A percentile compares a stretch with the other conserved stretches of the same genome.
phyloP scores from a whole-genome alignment of 2,888 invertebrate genomes.

The Chaitophorus viminalis region DNA sequence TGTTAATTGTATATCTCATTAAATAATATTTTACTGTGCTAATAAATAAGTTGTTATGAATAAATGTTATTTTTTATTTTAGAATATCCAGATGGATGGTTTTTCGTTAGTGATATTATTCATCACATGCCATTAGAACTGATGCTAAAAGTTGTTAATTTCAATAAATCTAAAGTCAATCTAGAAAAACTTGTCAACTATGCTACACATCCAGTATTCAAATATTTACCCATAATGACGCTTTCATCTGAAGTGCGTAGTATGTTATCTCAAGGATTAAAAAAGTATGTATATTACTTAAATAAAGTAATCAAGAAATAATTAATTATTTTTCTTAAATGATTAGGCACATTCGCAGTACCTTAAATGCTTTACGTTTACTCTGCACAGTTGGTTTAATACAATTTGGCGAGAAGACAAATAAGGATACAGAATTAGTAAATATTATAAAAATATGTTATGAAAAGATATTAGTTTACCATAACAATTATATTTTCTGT shows the following conservation, averaged over 20 bases:
- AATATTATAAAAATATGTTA: not conserved
- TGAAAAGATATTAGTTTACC: not conserved
- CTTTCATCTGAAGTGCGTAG: conserved; percentile 59
- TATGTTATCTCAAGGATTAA: conserved; percentile 60
- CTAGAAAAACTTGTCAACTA: conserved; percentile 59
- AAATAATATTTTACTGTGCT: not conserved
- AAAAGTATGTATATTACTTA: conserved; percentile 45
- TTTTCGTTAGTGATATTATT: conserved; percentile 76
- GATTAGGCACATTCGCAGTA: conserved; percentile 41
- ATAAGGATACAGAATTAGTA: conserved; percentile 54
- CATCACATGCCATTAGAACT: conserved; percentile 77
- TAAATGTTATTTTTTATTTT: conserved; percentile 62
- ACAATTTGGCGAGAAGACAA: conserved; percentile 55
- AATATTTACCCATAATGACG: conserved; percentile 61
- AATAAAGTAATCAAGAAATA: not conserved
- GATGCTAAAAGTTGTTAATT: conserved; percentile 75
- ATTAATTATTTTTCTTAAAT: conserved; percentile 2
- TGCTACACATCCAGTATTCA: conserved; percentile 61
- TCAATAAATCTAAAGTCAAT: conserved; percentile 71
- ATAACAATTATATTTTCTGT: not conserved
- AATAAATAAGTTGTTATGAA: too few relatives aligned
- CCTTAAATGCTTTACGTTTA: conserved; percentile 43
- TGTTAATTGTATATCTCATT: too few relatives aligned
- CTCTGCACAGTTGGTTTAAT: conserved; percentile 58
- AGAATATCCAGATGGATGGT: conserved; percentile 76